phyloP scores from a whole-genome alignment of 2,113 vertebrate genomes.

The Cynoglossus semilaevis region DNA sequence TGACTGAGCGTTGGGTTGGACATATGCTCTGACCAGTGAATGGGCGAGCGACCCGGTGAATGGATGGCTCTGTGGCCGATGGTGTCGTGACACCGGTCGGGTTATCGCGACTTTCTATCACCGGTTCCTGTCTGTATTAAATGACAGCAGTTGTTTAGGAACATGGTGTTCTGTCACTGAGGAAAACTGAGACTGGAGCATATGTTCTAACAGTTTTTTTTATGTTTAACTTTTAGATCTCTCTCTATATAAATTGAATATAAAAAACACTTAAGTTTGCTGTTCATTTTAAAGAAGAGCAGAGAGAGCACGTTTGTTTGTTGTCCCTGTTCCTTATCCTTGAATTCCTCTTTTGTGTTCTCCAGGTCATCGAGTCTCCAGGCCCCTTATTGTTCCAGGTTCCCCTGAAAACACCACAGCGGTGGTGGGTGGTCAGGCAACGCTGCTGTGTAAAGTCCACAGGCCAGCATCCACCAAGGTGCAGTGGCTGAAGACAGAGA shows the following conservation, averaged over 20 bases:
- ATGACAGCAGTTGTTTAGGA: constrained; percentile 39
- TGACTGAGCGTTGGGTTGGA: constrained; percentile 51
- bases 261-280: no score
- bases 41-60: constrained; percentile 52
- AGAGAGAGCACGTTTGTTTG: no score
- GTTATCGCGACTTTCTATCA: constrained; percentile 65
- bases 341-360: neutral
- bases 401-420: constrained; percentile 89
- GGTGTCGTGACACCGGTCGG: constrained; percentile 50
- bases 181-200: constrained; percentile 37
- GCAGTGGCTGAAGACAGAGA: constrained; percentile 90
- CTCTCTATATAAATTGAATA: neutral
- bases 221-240: neutral
- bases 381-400: constrained; percentile 85
- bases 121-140: constrained; percentile 34
- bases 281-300: no score
- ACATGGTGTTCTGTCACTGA: constrained; percentile 32
- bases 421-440: constrained; percentile 80
- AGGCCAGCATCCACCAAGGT: constrained; percentile 87
- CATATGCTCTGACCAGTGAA: constrained; percentile 43
- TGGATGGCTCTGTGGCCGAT: constrained; percentile 56
- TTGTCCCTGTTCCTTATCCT: no score
- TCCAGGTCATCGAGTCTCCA: constrained; percentile 80
- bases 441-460: constrained; percentile 90
- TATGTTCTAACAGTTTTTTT: constrained; percentile 29